A percentile compares a stretch with the other conserved stretches of the same genome.
Evolutionary conservation across 2,113 vertebrate species (phyloP).

Genomic region (Tyto alba): DNA sequence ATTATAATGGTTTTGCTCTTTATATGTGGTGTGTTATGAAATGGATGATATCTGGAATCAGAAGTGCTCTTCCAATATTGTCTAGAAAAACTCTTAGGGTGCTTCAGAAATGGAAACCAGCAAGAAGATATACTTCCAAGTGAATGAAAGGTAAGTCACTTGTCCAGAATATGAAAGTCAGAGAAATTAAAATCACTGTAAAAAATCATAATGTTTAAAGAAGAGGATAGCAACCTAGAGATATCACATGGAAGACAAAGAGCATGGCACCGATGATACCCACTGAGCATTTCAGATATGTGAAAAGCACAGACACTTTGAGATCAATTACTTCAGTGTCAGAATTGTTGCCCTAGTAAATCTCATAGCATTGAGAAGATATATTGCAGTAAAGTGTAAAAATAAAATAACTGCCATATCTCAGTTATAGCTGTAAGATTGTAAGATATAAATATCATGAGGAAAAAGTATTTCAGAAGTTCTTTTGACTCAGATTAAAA

Average conservation of each 20-base stretch:
- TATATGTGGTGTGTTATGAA: not conserved
- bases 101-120: not conserved
- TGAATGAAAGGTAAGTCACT: not conserved
- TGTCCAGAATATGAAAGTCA: not conserved
- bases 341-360: not conserved
- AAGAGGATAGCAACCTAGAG: not conserved
- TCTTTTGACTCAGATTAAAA: not conserved
- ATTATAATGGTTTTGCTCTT: not conserved
- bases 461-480: not conserved
- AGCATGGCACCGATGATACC: not conserved
- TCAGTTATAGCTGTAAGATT: not conserved
- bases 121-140: not conserved
- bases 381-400: not conserved
- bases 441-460: not conserved
- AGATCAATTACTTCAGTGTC: not conserved
- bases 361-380: not conserved
- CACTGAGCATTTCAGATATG: not conserved
- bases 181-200: not conserved
- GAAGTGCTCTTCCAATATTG: not conserved
- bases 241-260: not conserved
- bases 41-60: not conserved
- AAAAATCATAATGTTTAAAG: not conserved
- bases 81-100: not conserved
- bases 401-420: not conserved
- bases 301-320: not conserved